Conservation (phyloP, 1,140 invertebrate genomes). For the Aphelinus atriplicis region DNA sequence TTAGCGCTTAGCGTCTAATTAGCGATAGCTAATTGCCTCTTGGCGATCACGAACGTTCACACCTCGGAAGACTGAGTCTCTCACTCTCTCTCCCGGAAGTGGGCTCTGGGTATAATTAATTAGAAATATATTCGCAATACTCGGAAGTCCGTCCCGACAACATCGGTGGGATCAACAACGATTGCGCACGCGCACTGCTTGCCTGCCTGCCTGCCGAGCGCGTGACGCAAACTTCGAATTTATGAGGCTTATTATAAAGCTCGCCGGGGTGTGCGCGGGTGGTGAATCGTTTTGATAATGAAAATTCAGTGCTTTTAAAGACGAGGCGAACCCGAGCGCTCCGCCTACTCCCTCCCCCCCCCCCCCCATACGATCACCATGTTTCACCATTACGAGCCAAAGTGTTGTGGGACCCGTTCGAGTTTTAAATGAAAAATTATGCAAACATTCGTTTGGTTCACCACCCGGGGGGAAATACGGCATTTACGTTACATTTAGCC, state of each 20-base stretch:
- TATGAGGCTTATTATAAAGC: slow-evolving; percentile 19
- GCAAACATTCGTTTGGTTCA: not conserved
- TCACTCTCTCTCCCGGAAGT: not conserved
- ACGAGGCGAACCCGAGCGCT: not conserved
- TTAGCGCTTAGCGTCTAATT: slow-evolving; percentile 5
- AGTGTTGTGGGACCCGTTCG: not conserved
- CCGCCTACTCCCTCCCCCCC: too few relatives aligned
- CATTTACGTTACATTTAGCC: too few relatives aligned
- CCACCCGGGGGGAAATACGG: not conserved
- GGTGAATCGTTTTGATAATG: slow-evolving; percentile 6
- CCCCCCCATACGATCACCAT: not conserved
- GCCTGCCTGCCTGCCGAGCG: not conserved
- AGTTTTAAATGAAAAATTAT: not conserved
- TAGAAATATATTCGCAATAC: slow-evolving; percentile 12
- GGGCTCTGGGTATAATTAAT: slow-evolving; percentile 25
- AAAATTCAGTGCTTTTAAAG: not conserved
- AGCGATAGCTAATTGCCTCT: slow-evolving; percentile 16
- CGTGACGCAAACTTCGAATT: not conserved
- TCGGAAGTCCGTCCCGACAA: too few relatives aligned
- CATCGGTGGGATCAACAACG: too few relatives aligned
- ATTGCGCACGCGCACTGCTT: not conserved
- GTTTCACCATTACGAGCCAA: not conserved
- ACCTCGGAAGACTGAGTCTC: slow-evolving; percentile 2
- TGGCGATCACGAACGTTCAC: not conserved
- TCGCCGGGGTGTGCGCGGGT: not conserved